These are phyloP conservation scores for Ormyrus pomaceus DNA, from an alignment of 2,888 invertebrate species.

Conservation along the genomic window DNA sequence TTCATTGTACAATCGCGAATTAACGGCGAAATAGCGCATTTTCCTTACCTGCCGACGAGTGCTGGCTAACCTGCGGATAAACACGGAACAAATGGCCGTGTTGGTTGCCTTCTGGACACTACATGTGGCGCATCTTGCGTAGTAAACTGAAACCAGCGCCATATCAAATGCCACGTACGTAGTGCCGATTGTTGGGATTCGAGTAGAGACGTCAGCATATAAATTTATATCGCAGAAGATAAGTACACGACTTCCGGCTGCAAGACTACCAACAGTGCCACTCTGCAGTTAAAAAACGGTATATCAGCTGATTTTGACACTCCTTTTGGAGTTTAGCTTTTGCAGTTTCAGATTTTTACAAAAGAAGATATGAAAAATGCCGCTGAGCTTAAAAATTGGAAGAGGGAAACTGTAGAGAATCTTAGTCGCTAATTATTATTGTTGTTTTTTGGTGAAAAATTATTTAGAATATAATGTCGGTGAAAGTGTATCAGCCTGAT, in stretches of 20 bases:
- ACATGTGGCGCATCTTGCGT: constrained; percentile 59
- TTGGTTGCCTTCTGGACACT: constrained; percentile 22
- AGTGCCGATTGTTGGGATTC: constrained; percentile 59
- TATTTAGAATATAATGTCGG: constrained; percentile 54
- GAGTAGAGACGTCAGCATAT: background rate
- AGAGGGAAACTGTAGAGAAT: too few relatives aligned
- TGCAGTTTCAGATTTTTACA: too few relatives aligned
- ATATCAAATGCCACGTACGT: constrained; percentile 71
- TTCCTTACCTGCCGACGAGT: constrained; percentile 30
- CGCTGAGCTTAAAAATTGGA: too few relatives aligned
- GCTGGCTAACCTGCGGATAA: constrained; percentile 50
- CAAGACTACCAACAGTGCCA: constrained; percentile 19
- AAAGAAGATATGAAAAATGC: too few relatives aligned
- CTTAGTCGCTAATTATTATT: too few relatives aligned
- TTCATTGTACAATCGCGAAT: too few relatives aligned
- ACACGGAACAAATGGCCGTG: constrained; percentile 52
- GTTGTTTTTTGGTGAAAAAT: background rate
- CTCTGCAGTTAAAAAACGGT: background rate
- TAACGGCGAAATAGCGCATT: background rate
- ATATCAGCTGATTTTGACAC: constrained; percentile 47
- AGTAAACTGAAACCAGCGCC: constrained; percentile 63
- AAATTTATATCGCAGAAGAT: constrained; percentile 56
- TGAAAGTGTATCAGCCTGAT: constrained; percentile 76
- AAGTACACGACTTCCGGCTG: constrained; percentile 41
- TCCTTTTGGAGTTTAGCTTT: background rate